These are phyloP conservation scores for Drosophila prolongata DNA, from an alignment of 2,888 invertebrate species.

Conservation along the genomic window DNA sequence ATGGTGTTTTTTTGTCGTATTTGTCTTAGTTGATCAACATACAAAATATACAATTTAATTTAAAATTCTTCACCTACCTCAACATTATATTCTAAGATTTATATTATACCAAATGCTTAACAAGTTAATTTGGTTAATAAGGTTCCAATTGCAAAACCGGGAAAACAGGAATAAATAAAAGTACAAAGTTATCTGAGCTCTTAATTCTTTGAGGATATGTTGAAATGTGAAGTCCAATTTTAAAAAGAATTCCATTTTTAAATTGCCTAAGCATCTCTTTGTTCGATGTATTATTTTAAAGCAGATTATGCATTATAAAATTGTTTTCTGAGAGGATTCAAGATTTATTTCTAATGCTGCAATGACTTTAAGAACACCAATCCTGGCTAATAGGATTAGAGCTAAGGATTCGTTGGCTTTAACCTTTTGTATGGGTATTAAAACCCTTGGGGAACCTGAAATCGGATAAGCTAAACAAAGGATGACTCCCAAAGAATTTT, in stretches of 20 bases:
- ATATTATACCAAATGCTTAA: too few relatives aligned
- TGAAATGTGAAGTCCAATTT: background rate
- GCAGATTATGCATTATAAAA: too few relatives aligned
- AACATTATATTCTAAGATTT: too few relatives aligned
- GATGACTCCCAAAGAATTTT: constrained; percentile 1
- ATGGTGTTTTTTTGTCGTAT: too few relatives aligned
- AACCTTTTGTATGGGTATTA: background rate
- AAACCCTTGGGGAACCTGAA: background rate
- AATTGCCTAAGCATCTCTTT: background rate
- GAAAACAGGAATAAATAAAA: too few relatives aligned
- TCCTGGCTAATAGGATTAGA: constrained; percentile 3
- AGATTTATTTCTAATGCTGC: background rate
- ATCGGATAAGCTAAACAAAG: constrained; percentile 19
- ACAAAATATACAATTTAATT: too few relatives aligned
- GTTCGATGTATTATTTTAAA: too few relatives aligned
- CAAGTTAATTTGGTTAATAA: too few relatives aligned
- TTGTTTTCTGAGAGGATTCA: background rate
- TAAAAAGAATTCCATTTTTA: background rate
- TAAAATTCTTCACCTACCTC: too few relatives aligned
- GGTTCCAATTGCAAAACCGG: too few relatives aligned
- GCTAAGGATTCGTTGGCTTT: background rate
- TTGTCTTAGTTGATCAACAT: too few relatives aligned
- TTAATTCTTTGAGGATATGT: background rate
- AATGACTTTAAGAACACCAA: background rate
- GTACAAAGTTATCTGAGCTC: background rate